A percentile compares a stretch with the other conserved stretches of the same genome.
Conservation (phyloP, 2,797 vertebrate genomes). For the Aotus griseimembra region DNA sequence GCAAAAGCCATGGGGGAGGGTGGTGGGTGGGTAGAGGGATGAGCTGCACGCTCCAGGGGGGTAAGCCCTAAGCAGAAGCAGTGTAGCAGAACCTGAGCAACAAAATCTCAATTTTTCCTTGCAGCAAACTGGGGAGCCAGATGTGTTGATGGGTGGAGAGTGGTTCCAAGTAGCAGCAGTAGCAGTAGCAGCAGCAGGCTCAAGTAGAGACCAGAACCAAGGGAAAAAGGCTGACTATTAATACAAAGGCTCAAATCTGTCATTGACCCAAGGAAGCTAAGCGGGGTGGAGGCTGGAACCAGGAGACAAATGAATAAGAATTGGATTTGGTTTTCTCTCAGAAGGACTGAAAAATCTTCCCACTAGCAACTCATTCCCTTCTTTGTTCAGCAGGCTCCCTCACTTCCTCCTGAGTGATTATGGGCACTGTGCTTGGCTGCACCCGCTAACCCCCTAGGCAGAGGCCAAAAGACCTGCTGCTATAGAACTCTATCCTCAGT, state of each 20-base stretch:
- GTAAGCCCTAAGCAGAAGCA: background rate
- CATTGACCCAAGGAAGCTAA: background rate
- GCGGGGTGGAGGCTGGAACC: background rate
- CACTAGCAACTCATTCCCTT: conserved; percentile 25
- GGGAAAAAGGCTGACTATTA: background rate
- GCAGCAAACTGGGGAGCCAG: conserved; percentile 41
- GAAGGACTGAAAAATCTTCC: conserved; percentile 13
- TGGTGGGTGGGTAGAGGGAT: background rate
- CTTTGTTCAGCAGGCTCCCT: background rate
- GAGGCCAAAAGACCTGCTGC: background rate
- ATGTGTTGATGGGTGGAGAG: conserved; percentile 27
- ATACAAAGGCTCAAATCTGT: background rate
- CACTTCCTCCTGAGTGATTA: background rate
- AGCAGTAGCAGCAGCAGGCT: background rate
- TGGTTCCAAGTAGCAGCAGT: background rate
- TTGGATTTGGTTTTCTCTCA: conserved; percentile 7
- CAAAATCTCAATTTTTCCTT: conserved; percentile 45
- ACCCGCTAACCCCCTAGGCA: background rate
- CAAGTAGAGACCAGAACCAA: background rate
- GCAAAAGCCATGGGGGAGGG: background rate
- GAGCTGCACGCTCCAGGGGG: background rate
- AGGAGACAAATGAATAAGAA: background rate
- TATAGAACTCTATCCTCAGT: background rate
- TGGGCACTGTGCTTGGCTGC: background rate
- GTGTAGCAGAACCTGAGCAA: background rate